Conservation (phyloP, 2,797 vertebrate genomes). For the Hoplostethus atlanticus region DNA sequence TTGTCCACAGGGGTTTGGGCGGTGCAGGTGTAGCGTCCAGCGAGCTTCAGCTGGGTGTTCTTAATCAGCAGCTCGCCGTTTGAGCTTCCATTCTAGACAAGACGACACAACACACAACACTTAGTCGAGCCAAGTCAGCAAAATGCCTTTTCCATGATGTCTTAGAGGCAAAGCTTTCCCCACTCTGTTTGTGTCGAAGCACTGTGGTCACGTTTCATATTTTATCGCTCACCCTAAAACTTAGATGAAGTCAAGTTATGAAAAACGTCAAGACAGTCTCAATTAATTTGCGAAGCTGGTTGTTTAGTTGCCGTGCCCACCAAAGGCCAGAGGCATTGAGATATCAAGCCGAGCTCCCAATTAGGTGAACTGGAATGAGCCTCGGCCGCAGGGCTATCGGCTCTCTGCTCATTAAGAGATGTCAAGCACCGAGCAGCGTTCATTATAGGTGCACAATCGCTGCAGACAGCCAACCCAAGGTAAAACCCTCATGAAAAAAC, state of each 20-base stretch:
- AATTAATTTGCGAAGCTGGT: background rate
- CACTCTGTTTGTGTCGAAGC: background rate
- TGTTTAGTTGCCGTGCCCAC: background rate
- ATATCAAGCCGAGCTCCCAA: conserved; percentile 21
- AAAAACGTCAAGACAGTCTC: background rate
- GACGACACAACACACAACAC: conserved; percentile 29
- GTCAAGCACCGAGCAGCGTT: conserved; percentile 5
- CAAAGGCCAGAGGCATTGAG: conserved; percentile 4
- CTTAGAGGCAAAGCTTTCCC: background rate
- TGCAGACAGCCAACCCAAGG: conserved; percentile 11
- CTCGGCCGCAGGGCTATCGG: background rate
- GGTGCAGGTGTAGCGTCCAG: conserved; percentile 92
- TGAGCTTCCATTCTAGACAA: conserved; percentile 86
- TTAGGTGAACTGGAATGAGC: conserved; percentile 17
- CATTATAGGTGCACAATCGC: background rate
- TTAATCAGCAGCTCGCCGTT: conserved; percentile 92
- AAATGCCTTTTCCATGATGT: background rate
- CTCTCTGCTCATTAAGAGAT: conserved; percentile 13
- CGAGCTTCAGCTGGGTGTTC: conserved; percentile 91
- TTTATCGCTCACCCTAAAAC: background rate
- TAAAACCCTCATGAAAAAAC: conserved; percentile 8
- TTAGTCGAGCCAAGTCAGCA: background rate
- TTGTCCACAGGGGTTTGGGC: conserved; percentile 97
- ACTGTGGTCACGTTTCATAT: background rate
- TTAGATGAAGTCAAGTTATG: conserved; percentile 1